Percentiles rank a stretch among this genome's conserved stretches.
Evolutionary conservation across 2,888 invertebrate species (phyloP).

Genomic region (Cataglyphis cursor): DNA sequence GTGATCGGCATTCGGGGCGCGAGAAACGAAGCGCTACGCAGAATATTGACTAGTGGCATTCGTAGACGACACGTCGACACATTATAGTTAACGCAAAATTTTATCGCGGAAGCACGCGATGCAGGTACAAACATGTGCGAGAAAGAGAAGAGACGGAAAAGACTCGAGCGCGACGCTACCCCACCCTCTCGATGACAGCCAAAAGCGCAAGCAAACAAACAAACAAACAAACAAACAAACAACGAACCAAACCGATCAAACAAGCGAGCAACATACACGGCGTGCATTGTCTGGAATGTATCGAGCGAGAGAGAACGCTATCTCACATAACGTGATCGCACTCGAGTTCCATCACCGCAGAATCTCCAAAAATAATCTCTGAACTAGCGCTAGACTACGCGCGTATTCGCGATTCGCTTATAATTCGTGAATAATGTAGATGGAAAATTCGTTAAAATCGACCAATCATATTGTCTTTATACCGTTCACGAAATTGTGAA

Average conservation of each 20-base stretch:
- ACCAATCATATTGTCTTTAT: no score
- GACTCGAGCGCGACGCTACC: not conserved
- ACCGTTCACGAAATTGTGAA: no score
- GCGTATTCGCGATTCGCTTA: no score
- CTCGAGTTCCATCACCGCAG: not conserved
- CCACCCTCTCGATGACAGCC: conserved; percentile 35
- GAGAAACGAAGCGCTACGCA: conserved; percentile 32
- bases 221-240: not conserved
- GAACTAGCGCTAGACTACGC: no score
- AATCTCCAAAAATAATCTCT: not conserved
- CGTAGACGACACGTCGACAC: conserved; percentile 30
- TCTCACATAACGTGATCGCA: not conserved
- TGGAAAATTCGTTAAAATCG: no score
- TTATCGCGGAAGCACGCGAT: conserved; percentile 29
- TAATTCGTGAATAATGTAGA: no score
- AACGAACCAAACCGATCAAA: conserved; percentile 6
- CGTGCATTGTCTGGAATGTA: conserved; percentile 23
- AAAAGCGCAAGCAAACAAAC: conserved; percentile 50
- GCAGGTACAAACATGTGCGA: not conserved
- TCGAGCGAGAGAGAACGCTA: not conserved
- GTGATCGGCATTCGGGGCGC: conserved; percentile 42
- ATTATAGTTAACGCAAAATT: conserved; percentile 25
- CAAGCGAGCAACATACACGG: conserved; percentile 29
- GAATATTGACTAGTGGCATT: conserved; percentile 32
- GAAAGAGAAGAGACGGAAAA: not conserved